Base-by-base conservation (phyloP, 2,888 invertebrate genomes). In the Melipona beecheii region DNA sequence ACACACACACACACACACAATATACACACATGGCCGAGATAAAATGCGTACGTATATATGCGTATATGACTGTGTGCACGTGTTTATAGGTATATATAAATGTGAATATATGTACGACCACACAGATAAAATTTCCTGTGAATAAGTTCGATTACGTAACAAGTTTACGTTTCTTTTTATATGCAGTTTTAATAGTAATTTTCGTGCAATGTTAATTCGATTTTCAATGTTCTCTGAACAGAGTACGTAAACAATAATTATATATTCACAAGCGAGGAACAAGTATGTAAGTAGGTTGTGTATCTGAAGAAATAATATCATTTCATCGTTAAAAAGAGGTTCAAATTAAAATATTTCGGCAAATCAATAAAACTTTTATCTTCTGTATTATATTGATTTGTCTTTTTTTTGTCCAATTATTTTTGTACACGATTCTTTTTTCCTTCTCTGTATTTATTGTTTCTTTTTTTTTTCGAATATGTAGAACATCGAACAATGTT, bases 181-280 rank as follows among this genome's bases (percentile, higher is more conserved):
- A 65, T 56, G 78, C 64, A 60, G 65, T 27, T 66, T 75, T 54
- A 75, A 74, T 52, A 69, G 73, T 69, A 62, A 78, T 75, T 78
- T 78, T 68, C 58, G 19, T 78, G 43, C 64, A 52, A 75, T 66
- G 66, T 43, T 70, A 85, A 75, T 75, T 69, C 65, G 62, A 66
- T 64, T 64, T 52, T 71, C 60, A 52, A 73, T 24, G 36, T 73
- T 82, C 60, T 54, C 73, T 64, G 56, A 64, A 50, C 60, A 50
- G 24, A 36, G 81, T 86, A 83, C 62, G 64, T 70, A 86, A 85
- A 78, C 70, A 50, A 49, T 36, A 68, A 58, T 83, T 54, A 50
- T 66, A 62, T 36, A 75, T 73, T 69, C 52, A 68, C 62, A 60
- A 76, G 72, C 69, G 81, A 83, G 58, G 50, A 81, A 78, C 75